Conservation (phyloP, 2,888 invertebrate genomes). For the Drosophila birchii region DNA sequence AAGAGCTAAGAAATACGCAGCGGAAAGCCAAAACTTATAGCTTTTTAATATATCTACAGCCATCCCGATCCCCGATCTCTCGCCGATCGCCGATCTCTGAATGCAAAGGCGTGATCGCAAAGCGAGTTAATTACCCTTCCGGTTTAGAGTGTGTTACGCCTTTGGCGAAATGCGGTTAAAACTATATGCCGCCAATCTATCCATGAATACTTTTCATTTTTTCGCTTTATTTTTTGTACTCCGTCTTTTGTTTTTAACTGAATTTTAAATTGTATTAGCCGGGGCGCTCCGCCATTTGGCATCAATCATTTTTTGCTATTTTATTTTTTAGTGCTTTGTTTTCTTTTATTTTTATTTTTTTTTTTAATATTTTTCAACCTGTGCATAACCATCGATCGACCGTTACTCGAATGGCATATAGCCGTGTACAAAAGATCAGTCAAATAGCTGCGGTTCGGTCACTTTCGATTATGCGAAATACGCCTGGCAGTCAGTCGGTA, state of each 20-base stretch:
- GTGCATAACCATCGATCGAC: conserved; percentile 58
- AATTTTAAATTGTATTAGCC: conserved; percentile 76
- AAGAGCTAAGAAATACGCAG: conserved; percentile 26
- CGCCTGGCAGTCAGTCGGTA: conserved; percentile 70
- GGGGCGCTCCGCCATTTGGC: conserved; percentile 65
- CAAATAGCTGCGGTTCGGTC: conserved; percentile 76
- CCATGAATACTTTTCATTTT: conserved; percentile 59
- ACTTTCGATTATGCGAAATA: conserved; percentile 80
- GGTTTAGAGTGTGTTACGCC: conserved; percentile 82
- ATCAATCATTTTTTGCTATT: conserved; percentile 72
- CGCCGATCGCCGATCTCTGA: conserved; percentile 56
- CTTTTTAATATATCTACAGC: conserved; percentile 69
- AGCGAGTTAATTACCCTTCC: conserved; percentile 84
- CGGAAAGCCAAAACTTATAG: conserved; percentile 70
- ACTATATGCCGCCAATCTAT: conserved; percentile 58
- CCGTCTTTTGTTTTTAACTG: conserved; percentile 67
- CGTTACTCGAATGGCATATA: conserved; percentile 45
- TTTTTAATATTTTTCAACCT: conserved; percentile 57
- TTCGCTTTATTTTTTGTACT: conserved; percentile 7
- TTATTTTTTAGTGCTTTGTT: conserved; percentile 24
- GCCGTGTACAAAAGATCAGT: conserved; percentile 63
- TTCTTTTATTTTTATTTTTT: conserved; percentile 7
- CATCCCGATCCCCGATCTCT: conserved; percentile 35
- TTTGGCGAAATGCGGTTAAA: conserved; percentile 79
- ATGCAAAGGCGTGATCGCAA: conserved; percentile 82